phyloP scores from a whole-genome alignment of 2,888 invertebrate genomes.

The Caenorhabditis sinica region DNA sequence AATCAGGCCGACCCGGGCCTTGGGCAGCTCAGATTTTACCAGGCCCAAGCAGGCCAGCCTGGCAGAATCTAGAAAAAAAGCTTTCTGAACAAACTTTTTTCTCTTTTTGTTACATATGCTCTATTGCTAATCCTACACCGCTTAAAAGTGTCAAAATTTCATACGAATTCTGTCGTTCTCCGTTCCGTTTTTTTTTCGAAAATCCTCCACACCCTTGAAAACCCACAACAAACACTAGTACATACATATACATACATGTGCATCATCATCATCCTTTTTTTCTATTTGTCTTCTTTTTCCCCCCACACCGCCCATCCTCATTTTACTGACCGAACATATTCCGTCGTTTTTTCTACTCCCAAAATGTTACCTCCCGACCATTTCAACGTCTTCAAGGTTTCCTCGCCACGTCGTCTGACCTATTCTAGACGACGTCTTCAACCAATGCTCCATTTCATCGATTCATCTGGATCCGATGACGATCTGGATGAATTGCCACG shows the following conservation, averaged over 20 bases:
- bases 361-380: slow-evolving; percentile 32
- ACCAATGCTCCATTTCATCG: slow-evolving; percentile 65
- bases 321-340: slow-evolving; percentile 6
- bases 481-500: slow-evolving; percentile 61
- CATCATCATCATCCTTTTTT: slow-evolving; percentile 3
- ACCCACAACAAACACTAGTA: slow-evolving; percentile 25
- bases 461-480: slow-evolving; percentile 68
- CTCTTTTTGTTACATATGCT: no score
- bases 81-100: no score
- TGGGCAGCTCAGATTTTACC: no score
- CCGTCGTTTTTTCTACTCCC: background rate
- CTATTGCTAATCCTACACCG: background rate
- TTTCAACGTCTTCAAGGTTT: slow-evolving; percentile 42
- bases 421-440: slow-evolving; percentile 17
- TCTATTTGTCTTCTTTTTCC: slow-evolving; percentile 46
- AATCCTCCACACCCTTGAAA: slow-evolving; percentile 28
- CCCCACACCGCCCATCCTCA: slow-evolving; percentile 46
- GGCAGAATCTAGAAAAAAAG: no score
- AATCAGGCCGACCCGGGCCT: no score
- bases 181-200: background rate
- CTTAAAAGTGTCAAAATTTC: background rate
- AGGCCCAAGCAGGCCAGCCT: no score
- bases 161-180: background rate
- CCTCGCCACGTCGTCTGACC: slow-evolving; percentile 23
- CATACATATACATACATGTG: background rate